Base-by-base conservation (phyloP, 2,797 vertebrate species). In the Balearica regulorum region DNA sequence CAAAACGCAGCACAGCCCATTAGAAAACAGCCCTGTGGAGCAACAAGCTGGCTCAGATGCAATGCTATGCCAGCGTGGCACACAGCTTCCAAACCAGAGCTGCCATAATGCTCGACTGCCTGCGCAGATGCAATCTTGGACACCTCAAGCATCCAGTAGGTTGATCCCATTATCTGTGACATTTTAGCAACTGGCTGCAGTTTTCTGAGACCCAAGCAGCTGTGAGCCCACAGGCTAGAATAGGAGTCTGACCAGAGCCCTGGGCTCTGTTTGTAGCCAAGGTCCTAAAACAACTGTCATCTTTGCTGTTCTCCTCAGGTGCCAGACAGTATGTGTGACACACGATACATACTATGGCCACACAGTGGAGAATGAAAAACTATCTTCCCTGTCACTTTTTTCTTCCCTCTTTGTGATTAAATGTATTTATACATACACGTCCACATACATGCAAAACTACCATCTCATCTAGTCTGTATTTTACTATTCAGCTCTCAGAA, bases 61-160 rank as follows among this genome's bases (percentile, higher is more conserved):
- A 57, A 3, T 9, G 15, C 13, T 25, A 1, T n/a, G 29, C 18
- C 54, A 77, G 33, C 1, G 2, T 28, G 26, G 44, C 14, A 84
- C 35, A 49, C 16, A 73, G 4, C 14, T 49, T 76, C n/a, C 79
- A 90, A 62, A 39, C 13, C 48, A 91, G 16, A 10, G 3, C 20
- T 41, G 28, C 16, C 0, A 0, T 21, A 66, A 66, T 16, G 22
- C 44, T 66, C 3, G 1, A 10, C 20, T 31, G 3, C 18, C 41
- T 62, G 43, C 53, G 53, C n/a, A 43, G 44, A 77, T 31, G 43
- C 17, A 48, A 31, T 48, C 54, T 54, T 37, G 71, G 26, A 62
- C 15, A 60, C 16, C 25, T 80, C 22, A 12, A 39, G 11, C 16
- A 69, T 33, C 24, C 6, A 77, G 26, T 18, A 58, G 15, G 35